Base-by-base conservation (phyloP, 1,140 invertebrate species). In the Temnothorax curvispinosus region DNA sequence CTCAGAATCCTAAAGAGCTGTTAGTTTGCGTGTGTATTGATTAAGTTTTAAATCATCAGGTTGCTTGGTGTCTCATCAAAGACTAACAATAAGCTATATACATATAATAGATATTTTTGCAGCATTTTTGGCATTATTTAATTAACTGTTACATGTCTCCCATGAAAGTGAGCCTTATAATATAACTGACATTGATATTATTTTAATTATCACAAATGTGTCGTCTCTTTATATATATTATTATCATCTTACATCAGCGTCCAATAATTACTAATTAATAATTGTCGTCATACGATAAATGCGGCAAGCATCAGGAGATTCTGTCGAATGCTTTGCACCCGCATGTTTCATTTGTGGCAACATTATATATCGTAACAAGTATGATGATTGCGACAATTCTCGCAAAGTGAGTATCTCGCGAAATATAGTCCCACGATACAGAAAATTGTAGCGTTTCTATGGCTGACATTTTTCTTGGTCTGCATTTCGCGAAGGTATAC, bases 21-120 rank as follows among this genome's bases (percentile, higher is more conserved):
- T 44, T 72, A 27, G 35, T 56, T 41, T 41, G 15, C 18, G 41
- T 21, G 69, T 71, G 27, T 89, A 82, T 82, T 74, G 76, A 89
- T 89, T 71, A 86, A 74, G 35, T 88, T 64, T 38, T 47, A 56
- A 75, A 60, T 52, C 54, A 27, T 47, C 50, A 69, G 67, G 11
- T 32, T 60, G 58, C 35, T 78, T 27, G 27, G 21, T 21, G 32
- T 44, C 15, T 27, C 4, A 3, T n/a, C 2, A 35, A 41, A 5
- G 69, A 50, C n/a, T 44, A 18, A 21, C 21, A 21, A 21, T 21
- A 21, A 52, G 54, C 8, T 15, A 18, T 21, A 21, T 21, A 21
- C 21, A 21, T 21, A 21, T 52, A 50, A 5, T n/a, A 65, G 9
- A 32, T 27, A 72, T 35, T 18, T 60, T 18, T 38, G 32, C 21